These are phyloP conservation scores for Sarcophaga caerulescens DNA, from an alignment of 2,888 invertebrate species.

Conservation along the genomic window DNA sequence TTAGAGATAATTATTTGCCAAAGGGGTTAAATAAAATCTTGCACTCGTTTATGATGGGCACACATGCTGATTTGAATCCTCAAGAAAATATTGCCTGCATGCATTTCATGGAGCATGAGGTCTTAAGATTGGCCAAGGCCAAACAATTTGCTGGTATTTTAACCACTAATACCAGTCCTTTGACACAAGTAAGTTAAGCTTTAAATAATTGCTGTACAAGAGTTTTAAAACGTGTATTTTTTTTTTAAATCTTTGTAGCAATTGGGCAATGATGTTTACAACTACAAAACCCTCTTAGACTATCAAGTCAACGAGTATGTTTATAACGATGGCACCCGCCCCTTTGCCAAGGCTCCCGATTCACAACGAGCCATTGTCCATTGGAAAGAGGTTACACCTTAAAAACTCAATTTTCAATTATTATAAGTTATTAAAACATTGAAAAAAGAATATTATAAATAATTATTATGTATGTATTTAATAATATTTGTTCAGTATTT, in stretches of 20 bases:
- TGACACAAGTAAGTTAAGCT: conserved; percentile 87
- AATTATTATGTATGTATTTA: conserved; percentile 4
- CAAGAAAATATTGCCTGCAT: conserved; percentile 91
- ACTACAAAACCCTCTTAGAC: conserved; percentile 88
- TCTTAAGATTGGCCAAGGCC: conserved; percentile 85
- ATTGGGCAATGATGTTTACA: conserved; percentile 89
- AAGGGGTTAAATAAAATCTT: conserved; percentile 86
- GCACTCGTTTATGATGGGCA: conserved; percentile 95
- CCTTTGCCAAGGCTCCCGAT: conserved; percentile 89
- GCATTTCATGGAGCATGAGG: conserved; percentile 89
- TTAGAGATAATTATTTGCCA: conserved; percentile 84
- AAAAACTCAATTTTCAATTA: conserved; percentile 19
- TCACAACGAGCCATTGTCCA: conserved; percentile 89
- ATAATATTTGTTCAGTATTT: conserved; percentile 55
- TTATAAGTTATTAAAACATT: too few species aligned
- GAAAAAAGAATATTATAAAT: neutral
- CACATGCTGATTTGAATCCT: conserved; percentile 84
- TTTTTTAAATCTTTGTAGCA: conserved; percentile 83
- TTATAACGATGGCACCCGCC: conserved; percentile 86
- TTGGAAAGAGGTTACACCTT: conserved; percentile 84
- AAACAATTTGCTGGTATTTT: conserved; percentile 88
- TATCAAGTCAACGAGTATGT: conserved; percentile 91
- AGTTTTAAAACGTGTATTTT: neutral
- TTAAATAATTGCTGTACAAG: neutral
- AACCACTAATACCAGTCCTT: conserved; percentile 92